phyloP scores from a whole-genome alignment of 2,113 vertebrate genomes.

The Origma solitaria region DNA sequence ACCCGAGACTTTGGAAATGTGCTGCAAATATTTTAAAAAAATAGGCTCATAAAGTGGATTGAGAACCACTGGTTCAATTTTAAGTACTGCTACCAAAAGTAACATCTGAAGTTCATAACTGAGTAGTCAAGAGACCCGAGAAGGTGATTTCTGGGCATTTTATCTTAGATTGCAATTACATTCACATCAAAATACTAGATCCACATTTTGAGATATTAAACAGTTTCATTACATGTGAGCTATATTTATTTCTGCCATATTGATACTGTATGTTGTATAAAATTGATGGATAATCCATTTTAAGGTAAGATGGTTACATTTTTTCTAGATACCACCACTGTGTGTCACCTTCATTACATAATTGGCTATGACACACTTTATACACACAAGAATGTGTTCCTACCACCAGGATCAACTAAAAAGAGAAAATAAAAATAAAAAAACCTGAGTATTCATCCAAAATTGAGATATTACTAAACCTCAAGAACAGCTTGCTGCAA shows the following conservation, averaged over 20 bases:
- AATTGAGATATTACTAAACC: background rate
- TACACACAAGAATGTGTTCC: background rate
- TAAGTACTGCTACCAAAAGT: background rate
- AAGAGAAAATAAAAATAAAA: background rate
- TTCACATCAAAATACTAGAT: background rate
- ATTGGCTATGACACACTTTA: background rate
- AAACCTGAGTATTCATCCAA: accelerated
- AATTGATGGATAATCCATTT: background rate
- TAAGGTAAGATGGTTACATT: background rate
- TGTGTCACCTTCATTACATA: background rate
- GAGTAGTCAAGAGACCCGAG: background rate
- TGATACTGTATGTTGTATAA: background rate
- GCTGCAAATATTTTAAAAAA: background rate
- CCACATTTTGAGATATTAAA: background rate
- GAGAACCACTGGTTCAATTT: background rate
- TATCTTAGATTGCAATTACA: background rate
- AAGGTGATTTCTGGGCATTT: background rate
- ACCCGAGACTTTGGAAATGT: background rate
- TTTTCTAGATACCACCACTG: background rate
- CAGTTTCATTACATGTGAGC: background rate
- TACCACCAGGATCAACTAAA: background rate
- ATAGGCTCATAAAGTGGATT: background rate
- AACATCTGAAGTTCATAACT: background rate
- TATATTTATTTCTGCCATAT: background rate
- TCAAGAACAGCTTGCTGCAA: background rate